Evolutionary conservation across 2,888 invertebrate species (phyloP).

Genomic region (Drosophila longiperda): DNA sequence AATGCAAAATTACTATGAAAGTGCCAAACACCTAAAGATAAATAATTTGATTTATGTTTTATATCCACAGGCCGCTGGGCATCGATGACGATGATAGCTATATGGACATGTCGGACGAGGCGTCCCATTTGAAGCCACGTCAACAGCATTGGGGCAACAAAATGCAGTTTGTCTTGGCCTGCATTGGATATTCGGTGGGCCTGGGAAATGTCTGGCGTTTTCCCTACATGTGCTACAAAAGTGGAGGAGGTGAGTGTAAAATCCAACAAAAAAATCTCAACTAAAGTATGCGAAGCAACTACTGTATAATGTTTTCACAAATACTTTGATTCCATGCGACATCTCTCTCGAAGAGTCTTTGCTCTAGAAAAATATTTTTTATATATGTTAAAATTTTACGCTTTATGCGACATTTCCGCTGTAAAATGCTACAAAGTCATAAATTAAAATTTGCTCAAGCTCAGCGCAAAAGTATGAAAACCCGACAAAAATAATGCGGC

Average conservation of each 20-base stretch:
- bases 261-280: conserved; percentile 5
- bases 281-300: conserved; percentile 10
- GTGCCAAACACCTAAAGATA: conserved; percentile 14
- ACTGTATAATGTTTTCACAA: conserved; percentile 24
- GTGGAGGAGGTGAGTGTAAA: conserved; percentile 91
- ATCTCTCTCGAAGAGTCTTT: conserved; percentile 31
- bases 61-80: conserved; percentile 88
- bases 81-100: conserved; percentile 92
- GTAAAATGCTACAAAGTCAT: conserved; percentile 65
- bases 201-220: conserved; percentile 96
- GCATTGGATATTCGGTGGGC: conserved; percentile 95
- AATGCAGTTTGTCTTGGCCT: conserved; percentile 94
- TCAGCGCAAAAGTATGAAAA: conserved; percentile 45
- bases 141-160: conserved; percentile 95
- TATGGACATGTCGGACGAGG: conserved; percentile 90
- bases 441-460: conserved; percentile 78
- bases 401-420: conserved; percentile 80
- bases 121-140: conserved; percentile 90
- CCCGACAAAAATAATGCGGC: conserved; percentile 70
- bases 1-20: conserved; percentile 43
- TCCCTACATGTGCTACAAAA: conserved; percentile 96
- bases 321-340: conserved; percentile 57
- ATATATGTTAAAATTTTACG: conserved; percentile 58
- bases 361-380: conserved; percentile 40
- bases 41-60: conserved; percentile 13